These are phyloP conservation scores for Sphecodes monilicornis DNA, from an alignment of 2,888 invertebrate genomes.

Conservation along the genomic window DNA sequence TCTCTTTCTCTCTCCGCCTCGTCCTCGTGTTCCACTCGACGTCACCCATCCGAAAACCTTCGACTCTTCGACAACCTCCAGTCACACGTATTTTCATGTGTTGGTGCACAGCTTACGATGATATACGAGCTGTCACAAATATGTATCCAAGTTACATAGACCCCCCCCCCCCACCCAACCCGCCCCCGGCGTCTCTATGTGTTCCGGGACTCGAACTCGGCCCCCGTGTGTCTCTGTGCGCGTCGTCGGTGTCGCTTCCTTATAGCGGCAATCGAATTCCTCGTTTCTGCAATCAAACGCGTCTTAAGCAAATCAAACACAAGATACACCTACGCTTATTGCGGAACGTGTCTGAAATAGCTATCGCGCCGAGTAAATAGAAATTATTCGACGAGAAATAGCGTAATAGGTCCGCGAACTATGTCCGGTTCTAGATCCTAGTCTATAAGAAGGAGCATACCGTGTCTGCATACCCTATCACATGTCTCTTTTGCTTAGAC, in stretches of 20 bases:
- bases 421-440: background rate
- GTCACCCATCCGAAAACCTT: conserved; percentile 72
- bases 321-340: background rate
- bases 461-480: background rate
- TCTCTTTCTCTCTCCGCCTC: conserved; percentile 46
- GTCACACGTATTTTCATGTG: conserved; percentile 72
- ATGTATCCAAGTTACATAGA: conserved; percentile 54
- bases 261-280: conserved; percentile 41
- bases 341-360: background rate
- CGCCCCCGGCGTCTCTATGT: background rate
- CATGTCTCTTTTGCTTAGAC: background rate
- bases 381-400: background rate
- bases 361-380: background rate
- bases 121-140: conserved; percentile 60
- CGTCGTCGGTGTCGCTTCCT: conserved; percentile 34
- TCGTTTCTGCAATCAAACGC: conserved; percentile 2
- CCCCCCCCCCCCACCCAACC: background rate
- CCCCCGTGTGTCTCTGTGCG: background rate
- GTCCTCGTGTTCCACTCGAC: conserved; percentile 70
- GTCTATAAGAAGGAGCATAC: background rate
- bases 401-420: background rate
- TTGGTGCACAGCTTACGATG: conserved; percentile 50
- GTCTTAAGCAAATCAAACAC: conserved; percentile 6
- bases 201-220: background rate
- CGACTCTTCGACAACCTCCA: conserved; percentile 67